These are phyloP conservation scores for Halcyon senegalensis DNA, from an alignment of 2,113 vertebrate genomes.

Conservation along the genomic window DNA sequence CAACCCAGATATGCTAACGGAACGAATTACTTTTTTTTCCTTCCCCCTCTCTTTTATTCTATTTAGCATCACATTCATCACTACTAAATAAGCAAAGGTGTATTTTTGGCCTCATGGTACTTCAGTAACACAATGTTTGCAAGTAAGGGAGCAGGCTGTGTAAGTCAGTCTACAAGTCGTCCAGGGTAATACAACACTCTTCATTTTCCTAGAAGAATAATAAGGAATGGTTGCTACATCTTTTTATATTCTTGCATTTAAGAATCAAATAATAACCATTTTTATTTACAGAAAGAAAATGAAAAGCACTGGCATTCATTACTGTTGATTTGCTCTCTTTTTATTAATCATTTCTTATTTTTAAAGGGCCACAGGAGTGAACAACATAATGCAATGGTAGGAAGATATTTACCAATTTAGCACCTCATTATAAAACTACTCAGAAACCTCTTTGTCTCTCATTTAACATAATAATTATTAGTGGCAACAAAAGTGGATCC, in stretches of 20 bases:
- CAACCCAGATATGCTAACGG: background rate
- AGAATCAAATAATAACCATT: conserved; percentile 12
- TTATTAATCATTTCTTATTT: conserved; percentile 63
- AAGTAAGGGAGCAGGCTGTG: background rate
- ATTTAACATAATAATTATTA: conserved; percentile 69
- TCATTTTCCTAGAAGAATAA: background rate
- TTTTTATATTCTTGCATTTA: background rate
- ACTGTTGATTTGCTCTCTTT: conserved; percentile 44
- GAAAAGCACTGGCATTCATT: conserved; percentile 44
- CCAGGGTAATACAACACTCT: background rate
- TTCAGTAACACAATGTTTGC: background rate
- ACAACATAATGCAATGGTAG: conserved; percentile 20
- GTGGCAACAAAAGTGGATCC: conserved; percentile 55
- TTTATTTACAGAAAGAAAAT: conserved; percentile 53
- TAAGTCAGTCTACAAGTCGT: background rate
- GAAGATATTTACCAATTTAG: conserved; percentile 59
- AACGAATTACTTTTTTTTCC: background rate
- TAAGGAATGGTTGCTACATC: background rate
- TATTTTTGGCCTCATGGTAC: background rate
- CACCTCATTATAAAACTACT: conserved; percentile 57
- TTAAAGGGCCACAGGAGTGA: conserved; percentile 49
- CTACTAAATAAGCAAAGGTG: background rate
- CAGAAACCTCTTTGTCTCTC: conserved; percentile 54
- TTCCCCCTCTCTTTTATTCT: background rate
- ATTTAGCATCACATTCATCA: background rate